These are phyloP conservation scores for Nothura maculosa DNA, from an alignment of 2,797 vertebrate species.

Conservation along the genomic window DNA sequence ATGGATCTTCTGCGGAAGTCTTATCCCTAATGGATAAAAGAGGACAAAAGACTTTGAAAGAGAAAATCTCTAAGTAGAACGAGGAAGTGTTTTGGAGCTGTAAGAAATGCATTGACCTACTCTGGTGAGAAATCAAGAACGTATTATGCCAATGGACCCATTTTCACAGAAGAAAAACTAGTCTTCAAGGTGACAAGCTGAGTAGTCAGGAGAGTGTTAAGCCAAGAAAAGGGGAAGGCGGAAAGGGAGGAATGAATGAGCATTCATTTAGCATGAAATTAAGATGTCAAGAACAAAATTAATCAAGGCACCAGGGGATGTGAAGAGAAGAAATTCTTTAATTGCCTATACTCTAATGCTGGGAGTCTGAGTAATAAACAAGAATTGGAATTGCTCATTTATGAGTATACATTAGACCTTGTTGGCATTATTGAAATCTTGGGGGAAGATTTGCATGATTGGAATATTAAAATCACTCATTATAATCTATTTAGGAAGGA, in stretches of 20 bases:
- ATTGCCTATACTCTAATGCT: conserved; percentile 72
- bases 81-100: background rate
- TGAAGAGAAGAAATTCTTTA: conserved; percentile 73
- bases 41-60: background rate
- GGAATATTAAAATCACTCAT: conserved; percentile 72
- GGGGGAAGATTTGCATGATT: conserved; percentile 72
- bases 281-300: conserved; percentile 78
- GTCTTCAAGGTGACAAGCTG: background rate
- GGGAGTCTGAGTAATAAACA: conserved; percentile 72
- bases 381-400: conserved; percentile 72
- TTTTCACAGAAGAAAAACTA: background rate
- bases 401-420: conserved; percentile 69
- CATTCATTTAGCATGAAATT: conserved; percentile 66
- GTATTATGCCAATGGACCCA: background rate
- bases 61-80: background rate
- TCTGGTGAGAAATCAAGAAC: background rate
- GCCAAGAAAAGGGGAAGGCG: conserved; percentile 32
- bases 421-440: conserved; percentile 71
- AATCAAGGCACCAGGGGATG: conserved; percentile 75
- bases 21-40: background rate
- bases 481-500: conserved; percentile 60
- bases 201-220: conserved; percentile 71
- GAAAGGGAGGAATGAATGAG: conserved; percentile 52
- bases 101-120: background rate
- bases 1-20: background rate